Base-by-base conservation (phyloP, 2,113 vertebrate genomes). In the Vidua chalybeata region DNA sequence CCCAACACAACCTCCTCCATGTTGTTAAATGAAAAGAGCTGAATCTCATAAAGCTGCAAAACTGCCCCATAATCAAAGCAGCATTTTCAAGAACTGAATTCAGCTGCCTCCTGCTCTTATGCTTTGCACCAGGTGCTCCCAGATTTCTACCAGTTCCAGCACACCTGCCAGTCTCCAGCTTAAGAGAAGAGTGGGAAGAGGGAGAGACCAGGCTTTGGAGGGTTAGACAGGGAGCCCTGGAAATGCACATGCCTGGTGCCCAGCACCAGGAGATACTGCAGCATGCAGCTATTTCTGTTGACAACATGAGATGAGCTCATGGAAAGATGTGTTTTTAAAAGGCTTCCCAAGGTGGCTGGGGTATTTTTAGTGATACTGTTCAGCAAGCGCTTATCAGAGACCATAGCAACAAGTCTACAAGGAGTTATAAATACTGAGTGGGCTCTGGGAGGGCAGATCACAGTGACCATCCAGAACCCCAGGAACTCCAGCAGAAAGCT, bases 391-490 rank as follows among this genome's bases (percentile, higher is more conserved):
- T 97, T 97, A 97, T 94, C 90, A 96, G 97, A 95, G 94, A 91
- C 98, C 87, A 98, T 99, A 97, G 97, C 95, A 98, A 98, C 97
- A 97, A 95, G 93, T 96, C 94, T 80, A 93, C 94, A 93, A 73
- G 45, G 92, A 74, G 96, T 80, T 96, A 97, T 95, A 97, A 97
- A 97, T 97, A 97, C 86, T 15, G 12, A 95, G 93, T 75, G 86
- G 78, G 92, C 86, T 78, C 7, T 33, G 74, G 85, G 87, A 94
- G 85, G 62, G 66, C 4, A 13, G 52, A 82, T 92, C 55, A 81
- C 58, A 94, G 79, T 96, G 93, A 95, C 96, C 95, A 94, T 85
- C 85, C 71, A 96, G 94, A 97, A 96, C 86, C 87, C 41, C 64
- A 86, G 81, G 92, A 97, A 96, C 96, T 93, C 92, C 58, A 90